Percentiles rank a stretch among this genome's conserved stretches.
phyloP scores from a whole-genome alignment of 2,797 vertebrate genomes.

The Danio jaintianensis region DNA sequence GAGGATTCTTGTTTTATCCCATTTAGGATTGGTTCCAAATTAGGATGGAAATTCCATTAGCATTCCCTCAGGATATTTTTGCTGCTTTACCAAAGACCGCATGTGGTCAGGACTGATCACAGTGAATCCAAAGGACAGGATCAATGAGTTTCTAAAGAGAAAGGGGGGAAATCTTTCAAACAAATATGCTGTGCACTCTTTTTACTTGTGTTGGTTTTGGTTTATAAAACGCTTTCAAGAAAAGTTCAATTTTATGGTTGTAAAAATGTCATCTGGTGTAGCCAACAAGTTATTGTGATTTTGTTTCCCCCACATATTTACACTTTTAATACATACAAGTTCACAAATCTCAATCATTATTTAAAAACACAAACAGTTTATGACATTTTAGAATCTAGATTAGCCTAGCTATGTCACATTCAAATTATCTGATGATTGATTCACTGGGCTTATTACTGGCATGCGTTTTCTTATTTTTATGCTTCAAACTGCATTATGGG shows the following conservation, averaged over 20 bases:
- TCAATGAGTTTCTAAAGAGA: neutral
- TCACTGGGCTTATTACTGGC: too few relatives aligned
- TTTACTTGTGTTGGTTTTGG: neutral
- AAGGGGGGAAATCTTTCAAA: too few relatives aligned
- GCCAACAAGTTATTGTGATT: too few relatives aligned
- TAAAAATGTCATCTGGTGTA: neutral
- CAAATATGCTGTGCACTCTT: neutral
- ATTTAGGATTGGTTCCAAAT: constrained; percentile 36
- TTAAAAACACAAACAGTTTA: too few relatives aligned
- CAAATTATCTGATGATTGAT: too few relatives aligned
- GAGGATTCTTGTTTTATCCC: constrained; percentile 32
- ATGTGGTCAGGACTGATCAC: constrained; percentile 5
- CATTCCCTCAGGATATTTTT: neutral
- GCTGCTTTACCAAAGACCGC: constrained; percentile 8
- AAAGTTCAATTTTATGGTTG: neutral
- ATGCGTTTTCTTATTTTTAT: too few relatives aligned
- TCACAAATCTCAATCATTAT: neutral
- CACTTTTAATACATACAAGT: neutral
- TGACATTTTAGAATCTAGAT: too few relatives aligned
- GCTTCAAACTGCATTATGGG: too few relatives aligned
- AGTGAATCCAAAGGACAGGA: constrained; percentile 1
- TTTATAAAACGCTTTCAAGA: neutral
- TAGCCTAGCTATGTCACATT: too few relatives aligned
- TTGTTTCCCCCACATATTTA: neutral
- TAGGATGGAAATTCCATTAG: constrained; percentile 8